Evolutionary conservation across 2,113 vertebrate genomes (phyloP), one percentile per base, ranked within the genome.

Genomic region (Tinamus guttatus): DNA sequence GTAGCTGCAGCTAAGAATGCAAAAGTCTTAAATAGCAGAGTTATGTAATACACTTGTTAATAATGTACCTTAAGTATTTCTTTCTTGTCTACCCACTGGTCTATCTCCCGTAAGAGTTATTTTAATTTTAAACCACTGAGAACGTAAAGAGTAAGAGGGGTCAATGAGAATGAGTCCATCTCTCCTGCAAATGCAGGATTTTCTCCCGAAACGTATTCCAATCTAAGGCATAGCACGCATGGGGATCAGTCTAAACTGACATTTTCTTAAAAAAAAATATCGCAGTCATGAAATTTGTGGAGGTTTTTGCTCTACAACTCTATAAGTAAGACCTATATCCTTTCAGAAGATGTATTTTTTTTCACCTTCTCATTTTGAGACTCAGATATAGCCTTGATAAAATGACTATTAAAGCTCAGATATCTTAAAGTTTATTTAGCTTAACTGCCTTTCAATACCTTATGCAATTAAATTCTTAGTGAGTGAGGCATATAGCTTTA

Each of bases 11-110:
- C 78, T 87, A 76, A 84, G 77, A 94, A 79, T 85, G 79, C 40
- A 11, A 68, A 94, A 93, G 89, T 76, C 67, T 69, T 90, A 89
- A 95, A 96, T 16, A 82, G 87, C 84, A 91, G 73, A 47, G 21
- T 89, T 76, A 73, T 27, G 47, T 91, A 81, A 92, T 96, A 79
- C 51, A 92, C 81, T 81, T 94, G 81, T 91, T 94, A 92, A 81
- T 89, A 63, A 93, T 58, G 38, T 81, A 76, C 58, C 43, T 63
- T 87, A 81, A 52, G 69, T 32, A 58, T 15, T 79, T 85, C 34
- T 49, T 65, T 49, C 40, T 67, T 80, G 71, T 78, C 45, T 78
- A 24, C 41, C 94, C 43, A 43, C 65, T 87, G 78, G 92, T 91
- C 69, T 76, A 82, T 54, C 49, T 85, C 62, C 47, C 36, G 3